These are phyloP conservation scores for Zoanthus sansibaricus DNA, from an alignment of 92 coral and sea anemone genomes.

Conservation along the genomic window DNA sequence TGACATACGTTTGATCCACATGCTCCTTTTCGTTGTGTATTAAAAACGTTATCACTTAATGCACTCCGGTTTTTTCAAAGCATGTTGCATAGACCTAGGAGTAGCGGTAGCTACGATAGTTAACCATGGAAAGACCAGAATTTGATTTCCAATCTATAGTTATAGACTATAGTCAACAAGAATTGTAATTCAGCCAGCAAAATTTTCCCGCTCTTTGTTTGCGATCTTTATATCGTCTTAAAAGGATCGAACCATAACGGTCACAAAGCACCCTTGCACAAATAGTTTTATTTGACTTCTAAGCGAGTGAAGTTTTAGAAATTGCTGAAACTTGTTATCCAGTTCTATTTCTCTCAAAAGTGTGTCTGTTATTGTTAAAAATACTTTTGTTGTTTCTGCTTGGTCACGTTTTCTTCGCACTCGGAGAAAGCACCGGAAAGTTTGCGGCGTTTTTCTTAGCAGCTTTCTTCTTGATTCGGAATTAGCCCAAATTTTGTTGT, in stretches of 20 bases:
- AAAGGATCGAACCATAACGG: not conserved
- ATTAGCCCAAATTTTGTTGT: no score
- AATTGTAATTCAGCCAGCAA: not conserved
- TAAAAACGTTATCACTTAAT: not conserved
- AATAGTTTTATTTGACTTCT: not conserved
- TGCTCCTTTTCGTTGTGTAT: not conserved
- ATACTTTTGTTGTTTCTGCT: no score
- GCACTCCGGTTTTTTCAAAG: not conserved
- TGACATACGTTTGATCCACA: not conserved
- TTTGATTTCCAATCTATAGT: not conserved
- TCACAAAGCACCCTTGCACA: not conserved
- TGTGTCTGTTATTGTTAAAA: no score
- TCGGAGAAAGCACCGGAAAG: no score
- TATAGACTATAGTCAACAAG: not conserved
- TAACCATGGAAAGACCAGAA: no score
- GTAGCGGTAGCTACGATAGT: not conserved
- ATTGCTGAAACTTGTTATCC: no score
- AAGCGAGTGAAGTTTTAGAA: not conserved
- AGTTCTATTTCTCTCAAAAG: no score
- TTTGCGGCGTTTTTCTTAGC: no score
- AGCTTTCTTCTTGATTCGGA: no score
- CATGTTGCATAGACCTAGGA: not conserved
- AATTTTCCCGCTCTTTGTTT: slow-evolving; percentile 4
- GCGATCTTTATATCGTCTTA: not conserved
- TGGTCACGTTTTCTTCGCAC: no score